Evolutionary conservation across 1,140 invertebrate species (phyloP).

Genomic region (Ganaspis sp.): DNA sequence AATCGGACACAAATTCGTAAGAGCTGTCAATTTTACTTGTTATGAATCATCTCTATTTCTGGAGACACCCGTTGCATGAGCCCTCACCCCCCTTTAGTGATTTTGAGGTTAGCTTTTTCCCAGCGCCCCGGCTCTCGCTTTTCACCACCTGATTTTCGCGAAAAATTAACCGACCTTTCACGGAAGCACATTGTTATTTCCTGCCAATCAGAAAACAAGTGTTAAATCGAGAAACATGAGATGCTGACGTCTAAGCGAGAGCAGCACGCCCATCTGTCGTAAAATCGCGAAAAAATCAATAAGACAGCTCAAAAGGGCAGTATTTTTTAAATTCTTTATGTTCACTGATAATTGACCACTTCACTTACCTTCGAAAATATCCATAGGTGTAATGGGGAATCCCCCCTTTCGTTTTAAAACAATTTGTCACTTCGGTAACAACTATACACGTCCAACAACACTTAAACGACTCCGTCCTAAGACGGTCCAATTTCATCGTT

Average conservation of each 20-base stretch:
- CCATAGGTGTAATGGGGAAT: constrained; percentile 53
- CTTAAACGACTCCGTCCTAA: constrained; percentile 55
- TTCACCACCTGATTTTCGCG: neutral
- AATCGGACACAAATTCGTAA: constrained; percentile 5
- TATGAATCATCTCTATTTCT: constrained; percentile 67
- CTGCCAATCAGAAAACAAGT: constrained; percentile 3
- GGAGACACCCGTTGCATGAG: constrained; percentile 62
- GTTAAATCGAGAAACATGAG: constrained; percentile 29
- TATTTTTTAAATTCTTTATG: neutral
- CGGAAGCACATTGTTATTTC: neutral
- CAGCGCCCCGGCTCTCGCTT: neutral
- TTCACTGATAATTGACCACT: neutral
- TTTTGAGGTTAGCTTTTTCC: constrained; percentile 64
- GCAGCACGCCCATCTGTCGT: constrained; percentile 60
- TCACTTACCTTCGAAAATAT: constrained; percentile 61
- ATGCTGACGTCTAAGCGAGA: constrained; percentile 19
- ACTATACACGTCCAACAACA: constrained; percentile 59
- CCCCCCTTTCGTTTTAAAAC: constrained; percentile 51
- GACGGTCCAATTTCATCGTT: constrained; percentile 58
- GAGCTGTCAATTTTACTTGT: constrained; percentile 60
- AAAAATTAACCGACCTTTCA: neutral
- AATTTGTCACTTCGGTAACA: constrained; percentile 64
- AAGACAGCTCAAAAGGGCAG: constrained; percentile 42
- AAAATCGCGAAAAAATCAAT: constrained; percentile 55
- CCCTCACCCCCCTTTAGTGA: constrained; percentile 34